phyloP scores from a whole-genome alignment of 2,888 invertebrate species.

The Eurytoma californica region DNA sequence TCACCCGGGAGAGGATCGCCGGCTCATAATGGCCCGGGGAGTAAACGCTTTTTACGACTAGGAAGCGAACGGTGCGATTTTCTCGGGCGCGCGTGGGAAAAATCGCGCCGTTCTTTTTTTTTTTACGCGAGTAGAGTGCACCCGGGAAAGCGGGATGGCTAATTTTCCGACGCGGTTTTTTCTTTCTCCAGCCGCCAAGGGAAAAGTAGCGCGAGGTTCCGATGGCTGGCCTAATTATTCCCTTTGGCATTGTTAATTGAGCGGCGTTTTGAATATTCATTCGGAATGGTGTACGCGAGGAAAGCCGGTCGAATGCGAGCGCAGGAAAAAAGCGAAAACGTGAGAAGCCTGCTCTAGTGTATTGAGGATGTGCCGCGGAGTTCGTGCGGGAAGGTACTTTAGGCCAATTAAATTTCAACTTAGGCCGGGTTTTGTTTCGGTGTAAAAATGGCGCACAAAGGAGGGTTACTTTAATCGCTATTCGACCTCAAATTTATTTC shows the following conservation, averaged over 20 bases:
- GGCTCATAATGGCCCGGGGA: background rate
- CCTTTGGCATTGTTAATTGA: slow-evolving; percentile 23
- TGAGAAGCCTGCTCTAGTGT: slow-evolving; percentile 18
- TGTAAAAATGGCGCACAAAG: too few species aligned
- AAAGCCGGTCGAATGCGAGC: background rate
- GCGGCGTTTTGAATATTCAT: slow-evolving; percentile 30
- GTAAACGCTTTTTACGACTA: slow-evolving; percentile 43
- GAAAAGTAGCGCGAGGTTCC: background rate
- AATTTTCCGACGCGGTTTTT: background rate
- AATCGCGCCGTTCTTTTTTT: slow-evolving; percentile 53
- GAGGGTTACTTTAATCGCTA: too few species aligned
- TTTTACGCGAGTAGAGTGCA: background rate
- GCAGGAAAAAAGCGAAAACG: slow-evolving; percentile 38
- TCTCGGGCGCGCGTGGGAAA: slow-evolving; percentile 54
- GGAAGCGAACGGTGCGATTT: slow-evolving; percentile 48
- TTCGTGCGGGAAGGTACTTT: too few species aligned
- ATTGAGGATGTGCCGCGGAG: too few species aligned
- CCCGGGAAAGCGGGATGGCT: slow-evolving; percentile 24
- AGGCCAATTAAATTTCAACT: too few species aligned
- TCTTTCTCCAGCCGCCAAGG: background rate
- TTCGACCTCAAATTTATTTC: too few species aligned
- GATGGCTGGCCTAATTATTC: slow-evolving; percentile 16
- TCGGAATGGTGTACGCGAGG: background rate
- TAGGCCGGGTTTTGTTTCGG: too few species aligned
- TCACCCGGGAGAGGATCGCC: slow-evolving; percentile 28